These are phyloP conservation scores for Mastomys natalensis DNA, from an alignment of 2,113 vertebrate genomes.

Conservation along the genomic window DNA sequence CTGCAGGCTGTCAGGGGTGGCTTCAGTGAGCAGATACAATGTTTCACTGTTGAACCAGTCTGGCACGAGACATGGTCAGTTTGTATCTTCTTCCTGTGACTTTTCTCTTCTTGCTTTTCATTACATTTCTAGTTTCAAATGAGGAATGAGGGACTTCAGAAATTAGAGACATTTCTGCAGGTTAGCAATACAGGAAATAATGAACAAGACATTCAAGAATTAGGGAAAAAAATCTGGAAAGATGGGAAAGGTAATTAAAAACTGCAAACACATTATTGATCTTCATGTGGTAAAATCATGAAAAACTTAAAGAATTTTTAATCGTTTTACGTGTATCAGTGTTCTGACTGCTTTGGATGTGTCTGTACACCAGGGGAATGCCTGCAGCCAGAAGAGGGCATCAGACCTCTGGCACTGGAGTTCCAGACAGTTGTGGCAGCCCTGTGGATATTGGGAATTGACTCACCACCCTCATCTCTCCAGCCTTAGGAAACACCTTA, in stretches of 20 bases:
- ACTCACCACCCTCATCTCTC: neutral
- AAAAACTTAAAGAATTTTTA: neutral
- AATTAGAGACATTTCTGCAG: conserved; percentile 6
- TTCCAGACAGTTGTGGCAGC: neutral
- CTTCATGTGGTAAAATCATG: neutral
- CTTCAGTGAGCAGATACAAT: neutral
- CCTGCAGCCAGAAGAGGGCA: neutral
- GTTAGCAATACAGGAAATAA: neutral
- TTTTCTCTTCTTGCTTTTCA: neutral
- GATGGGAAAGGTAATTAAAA: neutral
- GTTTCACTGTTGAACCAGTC: neutral
- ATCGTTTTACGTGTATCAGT: neutral
- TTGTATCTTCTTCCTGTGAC: neutral
- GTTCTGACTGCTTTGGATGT: neutral
- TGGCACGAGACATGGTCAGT: no score
- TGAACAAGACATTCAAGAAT: neutral
- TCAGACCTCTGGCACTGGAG: neutral
- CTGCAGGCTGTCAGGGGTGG: neutral
- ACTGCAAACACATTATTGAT: neutral
- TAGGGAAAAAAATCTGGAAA: conserved; percentile 32
- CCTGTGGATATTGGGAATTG: neutral
- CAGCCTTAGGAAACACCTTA: neutral
- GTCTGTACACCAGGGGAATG: neutral
- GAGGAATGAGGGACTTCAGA: neutral
- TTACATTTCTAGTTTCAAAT: conserved; percentile 20